Percentiles rank a stretch among this genome's conserved stretches.
These are phyloP conservation scores for Calliphora vicina DNA, from an alignment of 1,140 invertebrate genomes.

Conservation along the genomic window DNA sequence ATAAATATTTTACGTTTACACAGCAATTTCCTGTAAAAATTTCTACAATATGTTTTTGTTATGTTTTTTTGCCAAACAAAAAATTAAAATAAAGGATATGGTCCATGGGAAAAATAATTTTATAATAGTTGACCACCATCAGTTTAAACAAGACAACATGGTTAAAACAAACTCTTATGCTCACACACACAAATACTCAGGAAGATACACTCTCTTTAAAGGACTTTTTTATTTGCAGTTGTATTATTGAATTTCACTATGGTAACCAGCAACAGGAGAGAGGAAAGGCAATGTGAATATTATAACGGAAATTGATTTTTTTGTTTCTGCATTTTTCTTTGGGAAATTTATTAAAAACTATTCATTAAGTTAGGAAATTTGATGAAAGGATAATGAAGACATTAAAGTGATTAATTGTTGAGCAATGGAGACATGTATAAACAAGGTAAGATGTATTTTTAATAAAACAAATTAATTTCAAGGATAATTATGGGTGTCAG, in stretches of 20 bases:
- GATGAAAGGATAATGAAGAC: not conserved
- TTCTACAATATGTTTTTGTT: slow-evolving; percentile 9
- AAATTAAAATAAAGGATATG: slow-evolving; percentile 22
- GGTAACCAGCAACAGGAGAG: no score
- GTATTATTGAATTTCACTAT: not conserved
- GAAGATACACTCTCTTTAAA: not conserved
- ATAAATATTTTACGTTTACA: not conserved
- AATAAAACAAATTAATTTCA: not conserved
- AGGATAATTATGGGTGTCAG: not conserved
- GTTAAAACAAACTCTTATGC: not conserved
- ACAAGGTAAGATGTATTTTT: not conserved
- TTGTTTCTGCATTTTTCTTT: not conserved
- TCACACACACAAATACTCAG: not conserved
- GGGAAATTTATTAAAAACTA: not conserved
- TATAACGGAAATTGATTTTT: slow-evolving; percentile 23
- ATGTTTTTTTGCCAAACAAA: not conserved
- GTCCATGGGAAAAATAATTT: slow-evolving; percentile 32
- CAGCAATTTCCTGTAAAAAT: slow-evolving; percentile 23
- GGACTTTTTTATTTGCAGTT: not conserved
- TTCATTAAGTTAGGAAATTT: not conserved
- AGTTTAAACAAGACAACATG: not conserved
- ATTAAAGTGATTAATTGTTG: not conserved
- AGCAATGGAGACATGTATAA: not conserved
- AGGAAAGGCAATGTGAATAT: not conserved
- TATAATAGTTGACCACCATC: slow-evolving; percentile 23